Evolutionary conservation across 1,140 invertebrate genomes (phyloP).

Genomic region (Gonatopus flavifemur): DNA sequence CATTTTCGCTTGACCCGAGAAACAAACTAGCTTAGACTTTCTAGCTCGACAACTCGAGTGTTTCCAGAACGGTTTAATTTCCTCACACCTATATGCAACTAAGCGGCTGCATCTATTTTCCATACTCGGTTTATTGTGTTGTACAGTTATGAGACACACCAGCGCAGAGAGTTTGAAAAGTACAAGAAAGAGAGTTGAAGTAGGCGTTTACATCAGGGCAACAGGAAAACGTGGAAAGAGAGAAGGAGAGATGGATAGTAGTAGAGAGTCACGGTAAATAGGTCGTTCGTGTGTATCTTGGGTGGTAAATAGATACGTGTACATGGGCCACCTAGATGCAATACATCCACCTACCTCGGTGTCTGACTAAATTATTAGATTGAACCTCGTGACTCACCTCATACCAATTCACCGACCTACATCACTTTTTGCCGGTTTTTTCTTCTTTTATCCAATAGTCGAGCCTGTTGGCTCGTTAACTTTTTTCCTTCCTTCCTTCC

Average conservation of each 20-base stretch:
- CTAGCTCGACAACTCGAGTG: constrained; percentile 21
- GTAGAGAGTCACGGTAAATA: constrained; percentile 3
- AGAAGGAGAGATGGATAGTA: not conserved
- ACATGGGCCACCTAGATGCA: not conserved
- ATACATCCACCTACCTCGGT: constrained; percentile 5
- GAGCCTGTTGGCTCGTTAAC: constrained; percentile 16
- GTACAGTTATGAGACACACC: no score
- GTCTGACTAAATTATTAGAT: constrained; percentile 36
- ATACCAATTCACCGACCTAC: no score
- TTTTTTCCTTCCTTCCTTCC: constrained; percentile 14
- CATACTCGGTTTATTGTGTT: constrained; percentile 11
- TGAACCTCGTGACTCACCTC: constrained; percentile 12
- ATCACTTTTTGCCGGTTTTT: constrained; percentile 1
- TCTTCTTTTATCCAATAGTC: not conserved
- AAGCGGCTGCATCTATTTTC: constrained; percentile 16
- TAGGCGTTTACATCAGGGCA: no score
- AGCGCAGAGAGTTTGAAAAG: no score
- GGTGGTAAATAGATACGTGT: not conserved
- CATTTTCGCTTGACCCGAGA: constrained; percentile 9
- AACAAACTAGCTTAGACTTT: constrained; percentile 15
- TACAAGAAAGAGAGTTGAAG: no score
- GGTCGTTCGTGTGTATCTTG: constrained; percentile 7
- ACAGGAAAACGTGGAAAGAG: not conserved
- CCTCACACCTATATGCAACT: constrained; percentile 19
- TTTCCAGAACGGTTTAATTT: constrained; percentile 37